Percentiles rank a stretch among this genome's conserved stretches.
Conservation (phyloP, 2,113 vertebrate species). For the Eleginops maclovinus region DNA sequence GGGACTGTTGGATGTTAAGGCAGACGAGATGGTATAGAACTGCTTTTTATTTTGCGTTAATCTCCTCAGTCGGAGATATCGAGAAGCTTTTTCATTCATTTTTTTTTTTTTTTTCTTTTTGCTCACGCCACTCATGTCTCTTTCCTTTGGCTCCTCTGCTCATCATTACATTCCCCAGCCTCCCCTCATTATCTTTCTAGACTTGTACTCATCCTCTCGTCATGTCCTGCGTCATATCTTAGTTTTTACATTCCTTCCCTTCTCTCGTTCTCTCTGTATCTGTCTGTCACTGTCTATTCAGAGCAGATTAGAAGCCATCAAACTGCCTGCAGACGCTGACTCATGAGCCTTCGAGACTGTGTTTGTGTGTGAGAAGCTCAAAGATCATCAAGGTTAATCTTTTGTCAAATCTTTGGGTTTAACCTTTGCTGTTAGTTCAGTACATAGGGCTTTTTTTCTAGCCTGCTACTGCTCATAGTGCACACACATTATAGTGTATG, state of each 20-base stretch:
- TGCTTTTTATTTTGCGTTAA: slow-evolving; percentile 8
- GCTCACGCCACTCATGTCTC: neutral
- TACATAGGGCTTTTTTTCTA: neutral
- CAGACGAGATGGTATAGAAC: neutral
- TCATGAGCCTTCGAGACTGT: slow-evolving; percentile 19
- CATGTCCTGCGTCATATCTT: slow-evolving; percentile 34
- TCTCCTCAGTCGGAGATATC: slow-evolving; percentile 17
- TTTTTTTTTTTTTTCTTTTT: neutral
- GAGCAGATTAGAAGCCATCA: slow-evolving; percentile 51
- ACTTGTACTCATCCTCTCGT: slow-evolving; percentile 27
- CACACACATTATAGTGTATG: neutral
- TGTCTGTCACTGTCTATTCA: slow-evolving; percentile 41
- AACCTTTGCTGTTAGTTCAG: slow-evolving; percentile 18
- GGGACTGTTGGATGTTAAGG: neutral
- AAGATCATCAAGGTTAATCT: slow-evolving; percentile 41
- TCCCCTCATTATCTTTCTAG: slow-evolving; percentile 33
- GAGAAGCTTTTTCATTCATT: slow-evolving; percentile 22
- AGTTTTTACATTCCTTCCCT: neutral
- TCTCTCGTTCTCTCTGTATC: slow-evolving; percentile 14
- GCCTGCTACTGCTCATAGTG: neutral
- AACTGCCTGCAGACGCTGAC: slow-evolving; percentile 26
- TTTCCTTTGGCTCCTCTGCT: neutral
- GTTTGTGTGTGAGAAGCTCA: slow-evolving; percentile 22
- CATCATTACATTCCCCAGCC: slow-evolving; percentile 19
- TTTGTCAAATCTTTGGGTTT: slow-evolving; percentile 33